A percentile compares a stretch with the other conserved stretches of the same genome.
Evolutionary conservation across 2,797 vertebrate genomes (phyloP).

Genomic region (Melanogrammus aeglefinus): DNA sequence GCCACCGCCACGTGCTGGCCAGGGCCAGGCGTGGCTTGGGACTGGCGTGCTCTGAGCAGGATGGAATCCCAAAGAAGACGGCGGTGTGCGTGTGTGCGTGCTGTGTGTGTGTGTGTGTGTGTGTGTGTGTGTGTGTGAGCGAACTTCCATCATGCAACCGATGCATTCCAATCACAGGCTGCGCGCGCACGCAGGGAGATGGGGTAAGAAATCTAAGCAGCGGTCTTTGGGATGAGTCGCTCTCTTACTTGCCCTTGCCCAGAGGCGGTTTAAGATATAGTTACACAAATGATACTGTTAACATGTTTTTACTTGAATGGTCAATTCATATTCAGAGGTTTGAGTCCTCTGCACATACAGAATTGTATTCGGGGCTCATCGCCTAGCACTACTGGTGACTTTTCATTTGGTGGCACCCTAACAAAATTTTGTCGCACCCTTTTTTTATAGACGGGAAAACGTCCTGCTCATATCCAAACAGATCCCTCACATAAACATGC

Average conservation of each 20-base stretch:
- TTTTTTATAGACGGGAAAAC: no score
- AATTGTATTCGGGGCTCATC: no score
- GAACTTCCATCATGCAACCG: not conserved
- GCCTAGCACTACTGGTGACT: no score
- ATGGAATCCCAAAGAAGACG: not conserved
- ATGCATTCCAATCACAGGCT: not conserved
- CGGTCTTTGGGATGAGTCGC: not conserved
- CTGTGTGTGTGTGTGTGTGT: not conserved
- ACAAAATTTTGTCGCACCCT: no score
- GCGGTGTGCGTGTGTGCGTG: not conserved
- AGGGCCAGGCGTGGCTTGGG: conserved; percentile 12
- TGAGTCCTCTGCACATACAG: not conserved
- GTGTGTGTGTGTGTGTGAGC: not conserved
- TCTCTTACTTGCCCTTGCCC: not conserved
- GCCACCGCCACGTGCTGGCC: conserved; percentile 17
- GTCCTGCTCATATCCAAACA: no score
- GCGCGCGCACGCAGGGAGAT: not conserved
- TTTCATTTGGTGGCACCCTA: no score
- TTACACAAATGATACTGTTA: not conserved
- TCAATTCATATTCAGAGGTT: not conserved
- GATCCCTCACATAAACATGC: no score
- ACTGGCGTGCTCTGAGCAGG: not conserved
- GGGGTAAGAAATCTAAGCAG: not conserved
- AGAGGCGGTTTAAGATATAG: not conserved
- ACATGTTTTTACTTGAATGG: not conserved